Evolutionary conservation across 2,797 vertebrate species (phyloP).

Genomic region (Onychomys leucogaster): DNA sequence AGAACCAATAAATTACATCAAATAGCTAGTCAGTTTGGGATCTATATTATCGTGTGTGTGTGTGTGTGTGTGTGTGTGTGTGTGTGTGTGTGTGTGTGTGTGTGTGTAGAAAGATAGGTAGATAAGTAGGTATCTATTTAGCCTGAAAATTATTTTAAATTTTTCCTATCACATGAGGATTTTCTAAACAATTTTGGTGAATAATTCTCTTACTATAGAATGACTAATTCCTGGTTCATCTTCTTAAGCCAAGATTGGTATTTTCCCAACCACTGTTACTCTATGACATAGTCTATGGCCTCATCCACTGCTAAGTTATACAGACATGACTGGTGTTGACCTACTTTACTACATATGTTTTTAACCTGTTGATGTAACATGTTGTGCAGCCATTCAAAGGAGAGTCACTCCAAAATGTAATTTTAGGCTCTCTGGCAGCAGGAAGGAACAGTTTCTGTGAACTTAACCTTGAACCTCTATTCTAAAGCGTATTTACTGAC

Average conservation of each 20-base stretch:
- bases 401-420: neutral
- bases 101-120: neutral
- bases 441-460: neutral
- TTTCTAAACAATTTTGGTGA: slow-evolving; percentile 22
- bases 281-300: neutral
- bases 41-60: neutral
- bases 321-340: neutral
- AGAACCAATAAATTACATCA: neutral
- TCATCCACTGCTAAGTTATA: neutral
- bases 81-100: neutral
- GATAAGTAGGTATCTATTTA: neutral
- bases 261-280: neutral
- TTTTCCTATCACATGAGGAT: neutral
- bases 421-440: neutral
- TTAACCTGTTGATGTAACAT: neutral
- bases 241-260: neutral
- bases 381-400: neutral
- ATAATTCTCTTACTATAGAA: neutral
- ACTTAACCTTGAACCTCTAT: neutral
- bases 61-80: neutral
- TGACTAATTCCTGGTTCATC: neutral
- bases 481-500: neutral
- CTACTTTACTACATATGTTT: neutral
- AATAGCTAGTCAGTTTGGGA: neutral
- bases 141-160: neutral